These are phyloP conservation scores for Ornithorhynchus anatinus DNA, from an alignment of 2,113 vertebrate species.

Conservation along the genomic window DNA sequence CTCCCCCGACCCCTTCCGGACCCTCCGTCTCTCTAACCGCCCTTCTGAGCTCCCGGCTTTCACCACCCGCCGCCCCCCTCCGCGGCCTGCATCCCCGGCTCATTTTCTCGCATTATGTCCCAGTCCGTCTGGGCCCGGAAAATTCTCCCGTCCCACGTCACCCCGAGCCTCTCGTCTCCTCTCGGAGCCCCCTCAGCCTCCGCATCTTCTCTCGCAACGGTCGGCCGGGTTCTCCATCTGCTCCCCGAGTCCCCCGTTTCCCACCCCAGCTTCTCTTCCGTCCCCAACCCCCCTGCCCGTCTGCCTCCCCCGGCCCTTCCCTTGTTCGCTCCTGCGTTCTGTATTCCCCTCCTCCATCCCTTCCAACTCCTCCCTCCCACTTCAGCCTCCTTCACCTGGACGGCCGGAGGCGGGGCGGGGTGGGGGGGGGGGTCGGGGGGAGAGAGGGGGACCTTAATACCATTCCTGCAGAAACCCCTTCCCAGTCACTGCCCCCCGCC, in stretches of 20 bases:
- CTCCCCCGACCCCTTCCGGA: background rate
- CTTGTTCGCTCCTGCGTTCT: no score
- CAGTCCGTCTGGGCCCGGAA: background rate
- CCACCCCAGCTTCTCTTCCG: background rate
- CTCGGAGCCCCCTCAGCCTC: background rate
- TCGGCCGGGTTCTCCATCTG: background rate
- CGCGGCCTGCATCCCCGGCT: background rate
- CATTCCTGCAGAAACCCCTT: background rate
- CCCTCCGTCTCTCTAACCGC: background rate
- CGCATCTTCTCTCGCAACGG: slow-evolving; percentile 13
- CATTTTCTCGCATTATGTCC: background rate
- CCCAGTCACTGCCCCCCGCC: fast-evolving
- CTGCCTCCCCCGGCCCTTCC: no score
- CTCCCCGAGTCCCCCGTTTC: background rate
- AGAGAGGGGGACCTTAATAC: background rate
- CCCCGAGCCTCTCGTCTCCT: background rate
- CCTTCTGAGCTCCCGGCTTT: background rate
- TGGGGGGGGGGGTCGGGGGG: no score
- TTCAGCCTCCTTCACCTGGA: background rate
- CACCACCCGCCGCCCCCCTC: background rate
- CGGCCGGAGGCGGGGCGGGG: background rate
- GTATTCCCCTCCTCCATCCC: background rate
- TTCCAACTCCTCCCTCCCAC: background rate
- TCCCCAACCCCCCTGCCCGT: background rate
- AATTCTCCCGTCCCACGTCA: background rate